These are phyloP conservation scores for Vombatus ursinus DNA, from an alignment of 2,113 vertebrate genomes.

Conservation along the genomic window DNA sequence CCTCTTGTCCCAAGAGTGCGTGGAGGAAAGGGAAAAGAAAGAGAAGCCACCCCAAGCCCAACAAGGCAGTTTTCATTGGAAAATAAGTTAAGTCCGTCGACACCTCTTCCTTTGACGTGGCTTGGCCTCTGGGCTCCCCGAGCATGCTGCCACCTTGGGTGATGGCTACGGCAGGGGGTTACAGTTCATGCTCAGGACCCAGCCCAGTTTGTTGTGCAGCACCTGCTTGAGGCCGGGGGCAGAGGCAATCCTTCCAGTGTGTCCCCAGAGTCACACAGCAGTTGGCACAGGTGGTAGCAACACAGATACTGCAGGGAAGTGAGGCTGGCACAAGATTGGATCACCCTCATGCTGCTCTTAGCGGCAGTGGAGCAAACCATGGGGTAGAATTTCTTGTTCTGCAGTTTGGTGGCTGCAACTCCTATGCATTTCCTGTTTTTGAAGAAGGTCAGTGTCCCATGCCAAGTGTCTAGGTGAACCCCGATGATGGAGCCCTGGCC, in stretches of 20 bases:
- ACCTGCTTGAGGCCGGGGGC: conserved; percentile 90
- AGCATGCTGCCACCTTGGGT: conserved; percentile 85
- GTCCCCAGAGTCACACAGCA: conserved; percentile 86
- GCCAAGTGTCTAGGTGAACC: conserved; percentile 95
- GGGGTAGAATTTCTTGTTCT: conserved; percentile 94
- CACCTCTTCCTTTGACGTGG: conserved; percentile 92
- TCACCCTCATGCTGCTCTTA: conserved; percentile 98
- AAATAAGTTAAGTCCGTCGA: conserved; percentile 88
- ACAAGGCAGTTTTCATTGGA: not conserved
- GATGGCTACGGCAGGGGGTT: conserved; percentile 74
- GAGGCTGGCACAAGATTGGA: conserved; percentile 89
- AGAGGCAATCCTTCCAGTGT: conserved; percentile 87
- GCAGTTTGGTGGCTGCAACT: conserved; percentile 90
- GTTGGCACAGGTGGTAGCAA: conserved; percentile 90
- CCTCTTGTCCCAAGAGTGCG: not conserved
- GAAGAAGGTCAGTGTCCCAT: conserved; percentile 94
- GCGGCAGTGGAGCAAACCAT: conserved; percentile 97
- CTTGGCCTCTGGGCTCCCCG: conserved; percentile 83
- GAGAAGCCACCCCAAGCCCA: not conserved
- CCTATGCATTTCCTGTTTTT: conserved; percentile 96
- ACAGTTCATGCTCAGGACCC: conserved; percentile 91
- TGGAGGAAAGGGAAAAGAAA: not conserved
- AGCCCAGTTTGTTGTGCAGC: conserved; percentile 90
- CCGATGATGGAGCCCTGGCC: conserved; percentile 97
- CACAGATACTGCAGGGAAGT: conserved; percentile 96